Evolutionary conservation across 2,797 vertebrate genomes (phyloP).

Genomic region (Mormyrus hasselquistii): DNA sequence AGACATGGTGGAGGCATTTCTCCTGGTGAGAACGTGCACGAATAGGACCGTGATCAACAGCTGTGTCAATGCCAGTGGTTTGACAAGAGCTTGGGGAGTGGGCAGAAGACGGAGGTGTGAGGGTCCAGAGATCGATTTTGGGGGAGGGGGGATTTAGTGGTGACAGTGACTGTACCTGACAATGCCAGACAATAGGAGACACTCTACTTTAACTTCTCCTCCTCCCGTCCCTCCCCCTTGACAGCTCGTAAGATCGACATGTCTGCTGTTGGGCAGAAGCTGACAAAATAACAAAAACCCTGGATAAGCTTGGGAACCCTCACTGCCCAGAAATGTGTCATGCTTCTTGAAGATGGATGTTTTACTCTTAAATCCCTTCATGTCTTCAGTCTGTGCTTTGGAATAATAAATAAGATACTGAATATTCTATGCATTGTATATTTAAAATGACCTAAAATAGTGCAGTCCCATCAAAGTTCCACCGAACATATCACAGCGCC

Average conservation of each 20-base stretch:
- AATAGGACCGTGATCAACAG: neutral
- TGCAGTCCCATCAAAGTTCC: neutral
- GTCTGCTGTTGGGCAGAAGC: neutral
- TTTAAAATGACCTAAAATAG: conserved; percentile 3
- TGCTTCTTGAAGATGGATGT: conserved; percentile 1
- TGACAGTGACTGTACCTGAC: conserved; percentile 17
- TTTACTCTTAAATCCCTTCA: neutral
- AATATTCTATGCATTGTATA: conserved; percentile 1
- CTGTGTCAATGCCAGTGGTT: neutral
- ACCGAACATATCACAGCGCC: neutral
- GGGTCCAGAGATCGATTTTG: neutral
- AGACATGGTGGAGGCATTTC: neutral
- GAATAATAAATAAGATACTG: neutral
- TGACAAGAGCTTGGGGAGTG: neutral
- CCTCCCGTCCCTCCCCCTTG: neutral
- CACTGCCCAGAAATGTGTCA: neutral
- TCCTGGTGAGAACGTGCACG: neutral
- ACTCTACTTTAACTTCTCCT: neutral
- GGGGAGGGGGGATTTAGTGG: neutral
- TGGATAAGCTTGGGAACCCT: neutral
- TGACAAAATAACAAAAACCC: neutral
- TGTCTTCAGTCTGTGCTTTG: neutral
- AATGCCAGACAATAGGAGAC: neutral
- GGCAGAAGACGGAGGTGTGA: neutral
- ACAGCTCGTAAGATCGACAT: neutral